phyloP scores from a whole-genome alignment of 2,113 vertebrate species.

The Catharus minimus region DNA sequence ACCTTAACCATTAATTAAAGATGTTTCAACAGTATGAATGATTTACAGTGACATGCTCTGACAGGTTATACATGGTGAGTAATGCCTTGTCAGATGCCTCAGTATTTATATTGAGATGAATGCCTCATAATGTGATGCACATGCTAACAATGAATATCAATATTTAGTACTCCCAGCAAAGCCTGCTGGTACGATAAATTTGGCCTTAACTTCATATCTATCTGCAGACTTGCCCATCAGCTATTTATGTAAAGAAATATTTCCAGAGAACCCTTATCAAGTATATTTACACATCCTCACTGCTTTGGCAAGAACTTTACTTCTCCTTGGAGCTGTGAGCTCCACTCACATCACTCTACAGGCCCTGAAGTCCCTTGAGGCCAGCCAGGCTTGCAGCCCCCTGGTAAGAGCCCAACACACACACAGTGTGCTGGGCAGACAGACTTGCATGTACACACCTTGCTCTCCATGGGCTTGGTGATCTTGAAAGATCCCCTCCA shows the following conservation, averaged over 20 bases:
- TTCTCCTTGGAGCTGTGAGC: background rate
- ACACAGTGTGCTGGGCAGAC: background rate
- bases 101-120: conserved; percentile 70
- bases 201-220: conserved; percentile 17
- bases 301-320: background rate
- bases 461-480: accelerated
- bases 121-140: conserved; percentile 54
- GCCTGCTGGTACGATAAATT: conserved; percentile 55
- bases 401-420: background rate
- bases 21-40: conserved; percentile 20
- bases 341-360: background rate
- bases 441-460: background rate
- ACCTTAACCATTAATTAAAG: conserved; percentile 59
- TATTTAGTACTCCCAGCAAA: conserved; percentile 62
- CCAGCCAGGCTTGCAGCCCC: background rate
- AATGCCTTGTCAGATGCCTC: conserved; percentile 48
- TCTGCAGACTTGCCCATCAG: conserved; percentile 33
- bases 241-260: background rate
- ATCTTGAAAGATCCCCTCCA: background rate
- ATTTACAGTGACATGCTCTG: conserved; percentile 30
- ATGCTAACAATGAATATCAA: conserved; percentile 64
- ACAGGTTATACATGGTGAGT: conserved; percentile 60
- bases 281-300: background rate
- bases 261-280: background rate
- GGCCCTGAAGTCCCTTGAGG: background rate